A percentile compares a stretch with the other conserved stretches of the same genome.
These are phyloP conservation scores for Oxyruncus cristatus DNA, from an alignment of 2,113 vertebrate genomes.

Conservation along the genomic window DNA sequence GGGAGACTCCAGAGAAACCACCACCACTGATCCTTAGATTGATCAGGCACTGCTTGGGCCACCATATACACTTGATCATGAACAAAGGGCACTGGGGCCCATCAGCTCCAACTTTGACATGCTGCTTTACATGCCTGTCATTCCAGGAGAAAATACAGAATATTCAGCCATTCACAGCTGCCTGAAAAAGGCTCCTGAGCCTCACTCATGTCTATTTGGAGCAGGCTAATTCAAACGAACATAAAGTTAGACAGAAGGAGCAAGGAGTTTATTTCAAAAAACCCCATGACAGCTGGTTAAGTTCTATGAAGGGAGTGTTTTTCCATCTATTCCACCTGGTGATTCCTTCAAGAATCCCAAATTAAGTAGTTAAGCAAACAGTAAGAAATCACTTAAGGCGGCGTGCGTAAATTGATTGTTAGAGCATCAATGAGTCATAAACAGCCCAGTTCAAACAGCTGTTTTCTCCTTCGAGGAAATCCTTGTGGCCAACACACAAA, in stretches of 20 bases:
- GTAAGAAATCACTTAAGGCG: background rate
- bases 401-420: background rate
- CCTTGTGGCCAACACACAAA: background rate
- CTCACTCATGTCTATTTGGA: background rate
- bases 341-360: background rate
- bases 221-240: background rate
- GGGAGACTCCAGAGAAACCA: background rate
- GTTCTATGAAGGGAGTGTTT: background rate
- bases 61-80: fast-evolving
- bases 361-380: background rate
- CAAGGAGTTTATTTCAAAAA: background rate
- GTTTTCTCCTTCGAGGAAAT: background rate
- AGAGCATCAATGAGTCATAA: background rate
- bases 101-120: background rate
- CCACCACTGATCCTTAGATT: background rate
- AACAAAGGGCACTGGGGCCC: background rate
- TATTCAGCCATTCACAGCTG: background rate
- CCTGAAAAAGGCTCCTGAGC: background rate
- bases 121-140: fast-evolving
- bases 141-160: background rate
- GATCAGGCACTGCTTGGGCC: background rate
- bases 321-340: background rate
- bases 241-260: background rate
- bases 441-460: background rate
- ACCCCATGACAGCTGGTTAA: background rate